phyloP scores from a whole-genome alignment of 2,113 vertebrate species.

The Varanus komodoensis region DNA sequence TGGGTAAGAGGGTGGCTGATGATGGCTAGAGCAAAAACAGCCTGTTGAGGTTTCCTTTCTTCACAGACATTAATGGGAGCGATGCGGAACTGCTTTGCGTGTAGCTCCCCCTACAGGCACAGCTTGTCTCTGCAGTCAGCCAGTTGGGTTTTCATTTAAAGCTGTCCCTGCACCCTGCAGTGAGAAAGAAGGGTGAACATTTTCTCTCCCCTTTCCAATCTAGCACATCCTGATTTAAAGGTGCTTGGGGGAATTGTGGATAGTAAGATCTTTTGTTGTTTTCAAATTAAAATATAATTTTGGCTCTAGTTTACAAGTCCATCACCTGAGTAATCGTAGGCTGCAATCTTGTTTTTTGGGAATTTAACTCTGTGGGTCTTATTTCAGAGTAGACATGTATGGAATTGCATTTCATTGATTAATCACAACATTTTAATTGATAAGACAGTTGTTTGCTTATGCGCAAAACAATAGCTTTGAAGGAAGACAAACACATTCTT shows the following conservation, averaged over 20 bases:
- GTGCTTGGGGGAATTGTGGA: background rate
- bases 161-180: background rate
- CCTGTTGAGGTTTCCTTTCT: background rate
- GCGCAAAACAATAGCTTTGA: background rate
- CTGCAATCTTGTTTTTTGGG: no score
- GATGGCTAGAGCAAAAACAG: background rate
- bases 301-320: background rate
- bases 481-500: background rate
- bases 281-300: background rate
- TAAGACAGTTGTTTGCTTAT: background rate
- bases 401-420: background rate
- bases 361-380: no score
- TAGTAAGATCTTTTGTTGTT: background rate
- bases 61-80: background rate
- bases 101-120: conserved; percentile 11
- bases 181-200: background rate
- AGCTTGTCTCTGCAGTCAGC: background rate
- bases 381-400: no score
- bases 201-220: background rate
- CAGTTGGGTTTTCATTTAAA: background rate
- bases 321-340: background rate
- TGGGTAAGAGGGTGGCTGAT: background rate
- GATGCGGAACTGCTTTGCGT: conserved; percentile 1
- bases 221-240: background rate
- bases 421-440: background rate